Conservation (phyloP, 2,888 invertebrate species). For the Ophion costatus region DNA sequence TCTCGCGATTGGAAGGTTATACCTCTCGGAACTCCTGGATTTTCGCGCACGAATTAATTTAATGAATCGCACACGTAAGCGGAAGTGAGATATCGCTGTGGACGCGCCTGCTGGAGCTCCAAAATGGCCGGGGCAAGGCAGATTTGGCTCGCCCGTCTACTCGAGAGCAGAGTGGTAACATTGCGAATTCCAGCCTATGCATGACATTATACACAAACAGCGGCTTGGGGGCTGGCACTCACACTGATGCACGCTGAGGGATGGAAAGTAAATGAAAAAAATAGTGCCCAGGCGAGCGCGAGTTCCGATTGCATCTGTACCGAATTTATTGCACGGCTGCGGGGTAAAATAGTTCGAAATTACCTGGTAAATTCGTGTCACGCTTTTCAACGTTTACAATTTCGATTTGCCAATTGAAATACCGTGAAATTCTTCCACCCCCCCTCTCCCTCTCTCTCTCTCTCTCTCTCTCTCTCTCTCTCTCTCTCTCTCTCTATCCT, state of each 20-base stretch:
- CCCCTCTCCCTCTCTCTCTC: not conserved
- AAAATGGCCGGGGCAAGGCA: conserved; percentile 28
- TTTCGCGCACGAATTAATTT: conserved; percentile 75
- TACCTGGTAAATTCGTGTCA: conserved; percentile 65
- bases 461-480: not conserved
- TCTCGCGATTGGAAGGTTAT: conserved; percentile 23
- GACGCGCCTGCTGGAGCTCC: conserved; percentile 18
- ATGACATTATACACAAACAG: conserved; percentile 31
- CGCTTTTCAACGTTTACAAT: conserved; percentile 62
- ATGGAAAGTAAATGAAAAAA: conserved; percentile 25
- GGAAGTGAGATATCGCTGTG: conserved; percentile 16
- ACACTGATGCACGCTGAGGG: not conserved
- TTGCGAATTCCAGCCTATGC: conserved; percentile 20
- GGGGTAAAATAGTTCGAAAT: conserved; percentile 68
- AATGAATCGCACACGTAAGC: conserved; percentile 76
- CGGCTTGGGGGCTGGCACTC: conserved; percentile 14
- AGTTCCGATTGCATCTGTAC: conserved; percentile 60
- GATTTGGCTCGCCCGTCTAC: not conserved
- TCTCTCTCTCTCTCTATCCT: not conserved
- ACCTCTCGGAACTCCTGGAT: conserved; percentile 38
- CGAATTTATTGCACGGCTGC: conserved; percentile 70
- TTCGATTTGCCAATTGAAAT: conserved; percentile 63
- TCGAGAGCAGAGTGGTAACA: conserved; percentile 37
- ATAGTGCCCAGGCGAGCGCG: conserved; percentile 34
- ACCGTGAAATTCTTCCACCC: not conserved